Conservation (phyloP, 2,888 invertebrate species). For the Laspeyria flexula region DNA sequence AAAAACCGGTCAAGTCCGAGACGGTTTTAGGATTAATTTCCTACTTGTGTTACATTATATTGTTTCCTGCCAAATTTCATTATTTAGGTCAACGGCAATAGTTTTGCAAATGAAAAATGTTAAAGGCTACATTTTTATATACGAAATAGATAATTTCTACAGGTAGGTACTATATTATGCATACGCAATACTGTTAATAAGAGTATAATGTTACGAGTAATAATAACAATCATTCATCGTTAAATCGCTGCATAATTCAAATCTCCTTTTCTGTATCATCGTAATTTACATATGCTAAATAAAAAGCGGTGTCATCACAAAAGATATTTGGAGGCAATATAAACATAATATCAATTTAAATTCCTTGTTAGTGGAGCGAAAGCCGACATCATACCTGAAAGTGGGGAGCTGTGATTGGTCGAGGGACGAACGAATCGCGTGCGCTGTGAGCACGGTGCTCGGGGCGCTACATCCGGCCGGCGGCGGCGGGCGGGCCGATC, state of each 20-base stretch:
- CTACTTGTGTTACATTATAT: too few species aligned
- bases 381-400: conserved; percentile 85
- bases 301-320: conserved; percentile 87
- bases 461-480: conserved; percentile 51
- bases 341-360: conserved; percentile 87
- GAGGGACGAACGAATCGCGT: conserved; percentile 60
- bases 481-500: conserved; percentile 57
- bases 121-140: too few species aligned
- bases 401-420: conserved; percentile 63
- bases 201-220: conserved; percentile 63
- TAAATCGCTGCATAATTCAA: conserved; percentile 81
- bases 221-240: conserved; percentile 78
- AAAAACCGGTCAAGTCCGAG: too few species aligned
- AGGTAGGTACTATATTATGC: background rate
- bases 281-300: conserved; percentile 86
- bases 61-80: too few species aligned
- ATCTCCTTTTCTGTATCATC: conserved; percentile 82
- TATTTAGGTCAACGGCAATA: too few species aligned
- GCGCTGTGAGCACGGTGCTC: conserved; percentile 38
- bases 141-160: too few species aligned
- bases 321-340: conserved; percentile 86
- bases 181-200: conserved; percentile 3
- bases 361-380: conserved; percentile 86
- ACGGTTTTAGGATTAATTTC: too few species aligned
- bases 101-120: too few species aligned